Base-by-base conservation (phyloP, 1,140 invertebrate species). In the Musca domestica region DNA sequence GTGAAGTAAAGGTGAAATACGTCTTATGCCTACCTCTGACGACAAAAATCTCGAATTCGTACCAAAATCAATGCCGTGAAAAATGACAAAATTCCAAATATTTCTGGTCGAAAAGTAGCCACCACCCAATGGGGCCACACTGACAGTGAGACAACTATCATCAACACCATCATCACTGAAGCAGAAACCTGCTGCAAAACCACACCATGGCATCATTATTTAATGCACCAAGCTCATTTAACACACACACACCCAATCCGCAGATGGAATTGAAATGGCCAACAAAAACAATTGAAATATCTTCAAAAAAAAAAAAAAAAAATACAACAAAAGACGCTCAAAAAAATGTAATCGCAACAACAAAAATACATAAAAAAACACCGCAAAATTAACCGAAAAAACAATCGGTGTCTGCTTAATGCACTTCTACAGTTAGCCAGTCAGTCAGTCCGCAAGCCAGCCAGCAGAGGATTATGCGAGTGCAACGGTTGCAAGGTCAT, bases 401-500 rank as follows among this genome's bases (percentile, higher is more conserved):
- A 41, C 34, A 41, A 41, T 41, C 34, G 10, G 6, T 41, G 34
- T 41, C 34, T 41, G 2, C 5, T 41, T 41, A 41, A 51, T 51
- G n/a, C 48, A 51, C 20, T 9, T 51, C 17, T 20, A 51, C 48
- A 19, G 17, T 51, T 19, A 19, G 20, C n/a, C 20, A 19, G 15
- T n/a, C n/a, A n/a, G n/a, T n/a, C n/a, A n/a, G n/a, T n/a, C n/a
- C n/a, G n/a, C n/a, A n/a, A n/a, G n/a, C 15, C 22, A 15, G 14
- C 34, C n/a, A 41, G 27, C 34, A 61, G 56, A 61, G 56, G 56
- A 61, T 61, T 61, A 61, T 61, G 56, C 56, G 56, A 61, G 56
- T 61, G 56, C 56, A 61, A 61, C 56, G 56, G 56, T 61, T 34
- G 56, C 56, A 61, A 61, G 56, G 56, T 61, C 56, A 61, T 61